Evolutionary conservation across 2,113 vertebrate genomes (phyloP).

Genomic region (Tamias sibiricus): DNA sequence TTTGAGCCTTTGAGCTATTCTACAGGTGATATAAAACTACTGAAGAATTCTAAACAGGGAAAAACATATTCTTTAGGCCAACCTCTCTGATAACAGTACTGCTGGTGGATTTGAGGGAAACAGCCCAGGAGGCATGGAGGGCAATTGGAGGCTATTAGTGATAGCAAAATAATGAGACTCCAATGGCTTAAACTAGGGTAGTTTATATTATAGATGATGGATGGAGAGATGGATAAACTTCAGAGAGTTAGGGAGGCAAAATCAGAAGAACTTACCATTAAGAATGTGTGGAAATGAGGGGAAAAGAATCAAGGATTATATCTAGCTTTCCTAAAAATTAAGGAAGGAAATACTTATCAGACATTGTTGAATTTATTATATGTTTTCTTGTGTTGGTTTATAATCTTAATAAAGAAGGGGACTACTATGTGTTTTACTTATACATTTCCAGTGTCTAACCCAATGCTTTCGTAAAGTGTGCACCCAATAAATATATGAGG

Average conservation of each 20-base stretch:
- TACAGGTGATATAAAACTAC: background rate
- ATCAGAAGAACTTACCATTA: background rate
- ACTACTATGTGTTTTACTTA: background rate
- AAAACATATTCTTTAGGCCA: background rate
- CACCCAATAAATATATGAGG: background rate
- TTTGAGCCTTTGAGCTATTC: background rate
- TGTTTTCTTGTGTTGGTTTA: background rate
- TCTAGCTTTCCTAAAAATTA: background rate
- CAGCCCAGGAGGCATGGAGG: background rate
- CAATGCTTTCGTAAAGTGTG: background rate
- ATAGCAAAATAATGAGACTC: background rate
- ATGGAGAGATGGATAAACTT: background rate
- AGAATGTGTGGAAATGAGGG: background rate
- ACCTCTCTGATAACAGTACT: background rate
- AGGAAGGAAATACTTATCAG: background rate
- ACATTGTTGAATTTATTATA: background rate
- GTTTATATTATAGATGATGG: background rate
- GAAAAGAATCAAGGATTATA: background rate
- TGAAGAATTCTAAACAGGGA: background rate
- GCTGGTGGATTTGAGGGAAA: background rate
- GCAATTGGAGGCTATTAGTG: background rate
- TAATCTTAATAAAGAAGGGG: background rate
- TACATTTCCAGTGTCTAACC: background rate
- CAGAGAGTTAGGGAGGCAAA: background rate
- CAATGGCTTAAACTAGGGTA: background rate